Base-by-base conservation (phyloP, 1,140 invertebrate species). In the Pseudomyrmex flavicornis region DNA sequence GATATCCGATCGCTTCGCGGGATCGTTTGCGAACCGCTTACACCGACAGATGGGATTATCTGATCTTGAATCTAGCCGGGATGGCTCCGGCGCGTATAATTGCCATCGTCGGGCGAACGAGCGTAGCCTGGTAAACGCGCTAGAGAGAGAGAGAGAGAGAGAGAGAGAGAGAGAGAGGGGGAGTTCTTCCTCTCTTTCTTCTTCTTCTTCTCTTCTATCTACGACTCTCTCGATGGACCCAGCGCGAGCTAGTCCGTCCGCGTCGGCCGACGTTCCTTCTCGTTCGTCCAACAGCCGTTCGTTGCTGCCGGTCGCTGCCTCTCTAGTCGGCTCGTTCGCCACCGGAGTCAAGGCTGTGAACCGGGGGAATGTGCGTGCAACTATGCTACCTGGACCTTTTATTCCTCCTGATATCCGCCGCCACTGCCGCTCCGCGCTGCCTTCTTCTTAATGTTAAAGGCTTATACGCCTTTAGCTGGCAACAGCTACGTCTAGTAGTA, bases 1-100 rank as follows among this genome's bases (percentile, higher is more conserved):
- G 88, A 87, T 88, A 87, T 90, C 89, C 91, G 85, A 91, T 91
- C 90, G 91, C 76, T 90, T 92, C 89, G 89, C 88, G 89, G 91
- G 91, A 91, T 91, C 90, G 90, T 91, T 91, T 91, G 91, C 90
- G 89, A 89, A 86, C 84, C 91, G 90, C 89, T 92, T 92, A 91
- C 89, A 92, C 91, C 92, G 93, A 93, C 92, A 92, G 92, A 92
- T 92, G 92, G 90, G 90, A 93, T 92, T 93, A 93, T 93, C 92
- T 93, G 92, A 92, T 93, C 91, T 92, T 90, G 91, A 93, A 93
- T 93, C 91, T 92, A 93, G 91, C 88, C 90, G 86, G 90, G 90
- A 93, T 92, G 91, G 90, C 92, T 93, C 88, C 88, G 86, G 82
- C 89, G 88, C 90, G 91, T 93, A 92, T 93, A 93, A 93, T 93